Evolutionary conservation across 2,888 invertebrate genomes (phyloP).

Genomic region (Nebria brevicollis): DNA sequence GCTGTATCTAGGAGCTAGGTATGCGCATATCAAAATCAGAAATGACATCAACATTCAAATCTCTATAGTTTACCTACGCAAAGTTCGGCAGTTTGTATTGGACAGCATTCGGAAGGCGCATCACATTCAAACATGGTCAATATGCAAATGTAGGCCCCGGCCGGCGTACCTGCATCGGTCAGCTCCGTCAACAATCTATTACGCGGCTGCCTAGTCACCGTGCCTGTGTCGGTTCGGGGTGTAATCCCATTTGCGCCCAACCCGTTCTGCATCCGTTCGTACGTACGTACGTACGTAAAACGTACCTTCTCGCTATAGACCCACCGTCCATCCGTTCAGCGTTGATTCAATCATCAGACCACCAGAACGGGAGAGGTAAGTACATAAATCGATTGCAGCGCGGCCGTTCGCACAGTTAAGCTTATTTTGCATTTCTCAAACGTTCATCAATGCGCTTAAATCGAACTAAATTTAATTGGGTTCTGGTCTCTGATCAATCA

Average conservation of each 20-base stretch:
- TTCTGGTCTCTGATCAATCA: slow-evolving; percentile 12
- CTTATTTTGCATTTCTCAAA: slow-evolving; percentile 47
- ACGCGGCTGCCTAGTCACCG: slow-evolving; percentile 56
- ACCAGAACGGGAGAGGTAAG: slow-evolving; percentile 19
- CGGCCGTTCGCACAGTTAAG: slow-evolving; percentile 28
- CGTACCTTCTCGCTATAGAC: slow-evolving; percentile 6
- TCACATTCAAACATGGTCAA: slow-evolving; percentile 61
- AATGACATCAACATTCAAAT: slow-evolving; percentile 16
- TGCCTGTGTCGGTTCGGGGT: not conserved
- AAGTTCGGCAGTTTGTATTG: slow-evolving; percentile 58
- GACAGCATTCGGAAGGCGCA: slow-evolving; percentile 57
- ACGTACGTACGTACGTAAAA: no score
- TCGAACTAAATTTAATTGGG: slow-evolving; percentile 43
- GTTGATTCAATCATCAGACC: slow-evolving; percentile 37
- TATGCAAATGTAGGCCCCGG: slow-evolving; percentile 59
- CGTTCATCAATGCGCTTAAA: slow-evolving; percentile 41
- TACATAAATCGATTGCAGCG: slow-evolving; percentile 39
- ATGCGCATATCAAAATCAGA: slow-evolving; percentile 1
- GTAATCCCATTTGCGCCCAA: slow-evolving; percentile 37
- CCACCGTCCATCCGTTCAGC: slow-evolving; percentile 7
- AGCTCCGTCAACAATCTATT: slow-evolving; percentile 63
- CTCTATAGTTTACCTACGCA: slow-evolving; percentile 39
- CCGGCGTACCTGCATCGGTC: slow-evolving; percentile 62
- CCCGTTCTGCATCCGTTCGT: not conserved
- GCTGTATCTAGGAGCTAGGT: not conserved